These are phyloP conservation scores for Eupithecia pulchellata DNA, from an alignment of 2,888 invertebrate species.

Conservation along the genomic window DNA sequence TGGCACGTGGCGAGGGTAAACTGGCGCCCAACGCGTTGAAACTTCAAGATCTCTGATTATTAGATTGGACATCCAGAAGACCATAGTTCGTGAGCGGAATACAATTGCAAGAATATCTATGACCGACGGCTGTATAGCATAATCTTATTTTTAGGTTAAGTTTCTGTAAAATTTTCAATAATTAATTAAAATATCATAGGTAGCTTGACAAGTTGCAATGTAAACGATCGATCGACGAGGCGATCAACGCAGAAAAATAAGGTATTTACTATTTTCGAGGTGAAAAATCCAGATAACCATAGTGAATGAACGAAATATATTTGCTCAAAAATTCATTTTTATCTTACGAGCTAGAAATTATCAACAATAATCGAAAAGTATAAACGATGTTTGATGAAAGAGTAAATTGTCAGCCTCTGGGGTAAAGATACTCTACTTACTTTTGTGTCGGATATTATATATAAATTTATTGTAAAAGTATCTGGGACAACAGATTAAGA, in stretches of 20 bases:
- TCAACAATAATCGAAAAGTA: not conserved
- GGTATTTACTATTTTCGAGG: not conserved
- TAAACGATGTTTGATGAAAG: not conserved
- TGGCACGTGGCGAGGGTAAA: constrained; percentile 12
- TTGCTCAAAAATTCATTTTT: not conserved
- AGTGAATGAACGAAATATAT: not conserved
- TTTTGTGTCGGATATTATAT: not conserved
- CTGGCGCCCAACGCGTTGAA: constrained; percentile 25
- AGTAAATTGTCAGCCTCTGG: not conserved
- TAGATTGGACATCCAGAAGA: constrained; percentile 9
- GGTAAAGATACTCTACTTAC: not conserved
- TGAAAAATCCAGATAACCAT: not conserved
- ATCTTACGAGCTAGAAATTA: not conserved
- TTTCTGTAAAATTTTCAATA: too few relatives aligned
- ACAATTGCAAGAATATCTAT: not conserved
- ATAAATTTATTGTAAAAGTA: not conserved
- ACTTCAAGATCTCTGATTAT: constrained; percentile 8
- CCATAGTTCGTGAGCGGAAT: constrained; percentile 7
- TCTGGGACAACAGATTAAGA: not conserved
- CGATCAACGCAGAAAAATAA: not conserved
- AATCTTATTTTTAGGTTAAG: too few relatives aligned
- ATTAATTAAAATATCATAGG: not conserved
- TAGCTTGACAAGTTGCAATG: not conserved
- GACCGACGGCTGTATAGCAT: not conserved
- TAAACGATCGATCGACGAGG: not conserved